A percentile compares a stretch with the other conserved stretches of the same genome.
Evolutionary conservation across 2,113 vertebrate genomes (phyloP).

Genomic region (Planiliza haematocheilus): DNA sequence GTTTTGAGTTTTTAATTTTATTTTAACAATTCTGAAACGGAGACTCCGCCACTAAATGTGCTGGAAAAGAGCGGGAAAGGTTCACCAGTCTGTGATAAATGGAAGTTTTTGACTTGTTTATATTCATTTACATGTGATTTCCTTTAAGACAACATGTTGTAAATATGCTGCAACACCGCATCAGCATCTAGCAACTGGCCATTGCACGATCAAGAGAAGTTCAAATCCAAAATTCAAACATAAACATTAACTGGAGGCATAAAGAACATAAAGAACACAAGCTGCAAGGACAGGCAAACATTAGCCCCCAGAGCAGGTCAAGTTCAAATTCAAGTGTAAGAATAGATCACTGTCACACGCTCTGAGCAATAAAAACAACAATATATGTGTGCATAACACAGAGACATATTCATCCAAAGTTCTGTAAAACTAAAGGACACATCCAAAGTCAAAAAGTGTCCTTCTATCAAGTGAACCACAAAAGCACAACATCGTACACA

Average conservation of each 20-base stretch:
- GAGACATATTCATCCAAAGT: background rate
- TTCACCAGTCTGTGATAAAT: background rate
- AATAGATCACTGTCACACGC: conserved; percentile 19
- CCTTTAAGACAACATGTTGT: too few relatives aligned
- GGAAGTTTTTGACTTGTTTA: background rate
- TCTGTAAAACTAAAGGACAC: background rate
- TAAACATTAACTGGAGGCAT: conserved; percentile 35
- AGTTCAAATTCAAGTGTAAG: conserved; percentile 69
- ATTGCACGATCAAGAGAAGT: background rate
- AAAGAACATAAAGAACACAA: conserved; percentile 26
- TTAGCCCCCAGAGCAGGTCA: conserved; percentile 19
- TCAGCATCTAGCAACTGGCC: background rate
- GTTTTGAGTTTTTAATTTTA: background rate
- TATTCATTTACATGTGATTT: too few relatives aligned
- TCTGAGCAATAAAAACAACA: conserved; percentile 20
- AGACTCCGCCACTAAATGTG: background rate
- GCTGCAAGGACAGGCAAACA: conserved; percentile 16
- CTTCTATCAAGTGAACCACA: background rate
- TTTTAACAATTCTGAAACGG: background rate
- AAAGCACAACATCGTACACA: background rate
- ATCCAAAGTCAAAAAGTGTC: background rate
- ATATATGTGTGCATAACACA: background rate
- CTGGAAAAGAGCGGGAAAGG: background rate
- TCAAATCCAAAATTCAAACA: conserved; percentile 9
- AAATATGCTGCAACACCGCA: background rate